A percentile compares a stretch with the other conserved stretches of the same genome.
Conservation (phyloP, 30 jellyfish, hydroid and myxozoan species). For the Catostylus mosaicus region DNA sequence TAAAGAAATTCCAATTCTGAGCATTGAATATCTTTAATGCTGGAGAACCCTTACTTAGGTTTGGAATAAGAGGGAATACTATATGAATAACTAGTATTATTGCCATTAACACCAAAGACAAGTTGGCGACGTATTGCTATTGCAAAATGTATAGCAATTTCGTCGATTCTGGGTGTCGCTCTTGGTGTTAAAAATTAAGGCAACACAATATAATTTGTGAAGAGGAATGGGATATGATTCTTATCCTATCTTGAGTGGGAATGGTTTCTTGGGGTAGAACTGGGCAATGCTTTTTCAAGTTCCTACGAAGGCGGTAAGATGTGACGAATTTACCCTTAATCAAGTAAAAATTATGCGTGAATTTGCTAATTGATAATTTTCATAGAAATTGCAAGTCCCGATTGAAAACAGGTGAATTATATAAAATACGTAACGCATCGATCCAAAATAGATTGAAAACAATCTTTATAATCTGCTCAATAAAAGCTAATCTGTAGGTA, state of each 20-base stretch:
- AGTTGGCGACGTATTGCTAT: background rate
- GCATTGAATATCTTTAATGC: too few species aligned
- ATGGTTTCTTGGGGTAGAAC: background rate
- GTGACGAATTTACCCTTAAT: slow-evolving; percentile 7
- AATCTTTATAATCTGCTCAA: slow-evolving; percentile 38
- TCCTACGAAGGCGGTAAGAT: slow-evolving; percentile 26
- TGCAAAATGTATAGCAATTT: background rate
- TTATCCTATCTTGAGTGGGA: background rate
- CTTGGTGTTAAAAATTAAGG: too few species aligned
- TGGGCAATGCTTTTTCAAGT: background rate
- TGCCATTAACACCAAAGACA: background rate
- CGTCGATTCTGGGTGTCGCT: too few species aligned
- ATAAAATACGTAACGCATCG: slow-evolving; percentile 55
- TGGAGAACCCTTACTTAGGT: too few species aligned
- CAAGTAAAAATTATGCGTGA: slow-evolving; percentile 7
- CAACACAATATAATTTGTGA: too few species aligned
- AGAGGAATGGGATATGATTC: background rate
- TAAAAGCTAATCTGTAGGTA: slow-evolving; percentile 29
- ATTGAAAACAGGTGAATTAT: slow-evolving; percentile 30
- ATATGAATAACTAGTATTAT: too few species aligned
- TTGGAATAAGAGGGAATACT: too few species aligned
- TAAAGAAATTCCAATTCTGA: too few species aligned
- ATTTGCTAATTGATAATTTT: background rate
- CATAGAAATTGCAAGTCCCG: slow-evolving; percentile 53
- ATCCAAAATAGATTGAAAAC: slow-evolving; percentile 41